phyloP scores from a whole-genome alignment of 2,113 vertebrate species.

The Fukomys damarensis region DNA sequence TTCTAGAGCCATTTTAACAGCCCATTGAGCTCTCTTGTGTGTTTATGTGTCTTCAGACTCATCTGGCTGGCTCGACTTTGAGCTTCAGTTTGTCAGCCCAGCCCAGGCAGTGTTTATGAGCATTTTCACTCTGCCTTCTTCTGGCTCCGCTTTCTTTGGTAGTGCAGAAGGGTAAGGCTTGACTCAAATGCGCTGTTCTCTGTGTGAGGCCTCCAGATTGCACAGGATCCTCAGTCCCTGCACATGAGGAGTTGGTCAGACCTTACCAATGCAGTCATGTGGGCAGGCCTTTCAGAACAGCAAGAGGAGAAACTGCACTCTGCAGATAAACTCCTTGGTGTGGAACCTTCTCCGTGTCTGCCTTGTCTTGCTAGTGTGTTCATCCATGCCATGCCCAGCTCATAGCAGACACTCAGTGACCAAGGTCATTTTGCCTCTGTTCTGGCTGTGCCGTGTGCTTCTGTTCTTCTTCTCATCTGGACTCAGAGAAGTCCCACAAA shows the following conservation, averaged over 20 bases:
- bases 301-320: background rate
- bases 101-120: constrained; percentile 49
- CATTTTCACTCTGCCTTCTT: background rate
- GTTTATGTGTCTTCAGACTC: constrained; percentile 19
- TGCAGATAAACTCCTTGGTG: background rate
- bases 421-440: background rate
- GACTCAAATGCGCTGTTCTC: background rate
- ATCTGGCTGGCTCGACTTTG: background rate
- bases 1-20: background rate
- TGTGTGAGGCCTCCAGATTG: background rate
- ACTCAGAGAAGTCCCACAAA: background rate
- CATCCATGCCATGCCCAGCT: background rate
- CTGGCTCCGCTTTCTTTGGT: constrained; percentile 41
- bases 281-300: background rate
- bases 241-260: background rate
- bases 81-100: constrained; percentile 8
- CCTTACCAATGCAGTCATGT: rapidly evolving
- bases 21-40: background rate
- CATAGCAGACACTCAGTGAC: background rate
- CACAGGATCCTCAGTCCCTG: background rate
- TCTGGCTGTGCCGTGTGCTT: background rate
- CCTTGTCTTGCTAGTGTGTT: background rate
- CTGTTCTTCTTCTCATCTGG: background rate
- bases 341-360: background rate
- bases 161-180: background rate